Conservation (phyloP, 2,797 vertebrate species). For the Muraenolepis orangiensis region DNA sequence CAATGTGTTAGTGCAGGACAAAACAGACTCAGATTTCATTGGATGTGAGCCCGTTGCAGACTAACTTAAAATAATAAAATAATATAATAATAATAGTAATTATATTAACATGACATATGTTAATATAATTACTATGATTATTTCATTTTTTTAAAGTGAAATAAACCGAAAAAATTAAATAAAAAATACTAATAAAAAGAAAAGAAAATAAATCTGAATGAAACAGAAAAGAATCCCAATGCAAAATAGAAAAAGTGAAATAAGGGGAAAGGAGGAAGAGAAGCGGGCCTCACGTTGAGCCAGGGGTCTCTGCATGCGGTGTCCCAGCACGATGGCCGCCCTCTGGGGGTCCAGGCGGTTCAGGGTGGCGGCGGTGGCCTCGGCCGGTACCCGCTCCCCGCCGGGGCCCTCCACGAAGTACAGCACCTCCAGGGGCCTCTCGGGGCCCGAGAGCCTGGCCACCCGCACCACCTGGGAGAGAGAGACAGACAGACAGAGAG, state of each 20-base stretch:
- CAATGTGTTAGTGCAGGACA: too few relatives aligned
- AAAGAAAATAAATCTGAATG: too few relatives aligned
- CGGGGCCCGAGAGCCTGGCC: slow-evolving; percentile 76
- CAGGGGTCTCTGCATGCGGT: slow-evolving; percentile 84
- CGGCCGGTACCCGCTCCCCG: slow-evolving; percentile 81
- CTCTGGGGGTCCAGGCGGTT: slow-evolving; percentile 91
- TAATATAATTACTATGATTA: too few relatives aligned
- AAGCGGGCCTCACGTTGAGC: slow-evolving; percentile 83
- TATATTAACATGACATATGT: neutral
- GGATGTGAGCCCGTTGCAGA: too few relatives aligned
- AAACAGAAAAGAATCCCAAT: too few relatives aligned
- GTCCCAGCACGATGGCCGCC: slow-evolving; percentile 91
- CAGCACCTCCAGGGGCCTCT: slow-evolving; percentile 86
- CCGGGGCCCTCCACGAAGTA: slow-evolving; percentile 91
- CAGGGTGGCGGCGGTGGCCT: slow-evolving; percentile 81
- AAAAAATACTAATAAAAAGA: too few relatives aligned
- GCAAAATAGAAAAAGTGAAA: too few relatives aligned
- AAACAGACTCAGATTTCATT: too few relatives aligned
- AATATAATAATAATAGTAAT: neutral
- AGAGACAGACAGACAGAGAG: too few relatives aligned
- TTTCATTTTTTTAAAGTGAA: neutral
- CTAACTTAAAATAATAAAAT: too few relatives aligned
- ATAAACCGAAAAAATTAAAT: neutral
- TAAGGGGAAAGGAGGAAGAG: too few relatives aligned
- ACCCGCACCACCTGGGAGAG: slow-evolving; percentile 83